Base-by-base conservation (phyloP, 2,888 invertebrate species). In the Dione juno region DNA sequence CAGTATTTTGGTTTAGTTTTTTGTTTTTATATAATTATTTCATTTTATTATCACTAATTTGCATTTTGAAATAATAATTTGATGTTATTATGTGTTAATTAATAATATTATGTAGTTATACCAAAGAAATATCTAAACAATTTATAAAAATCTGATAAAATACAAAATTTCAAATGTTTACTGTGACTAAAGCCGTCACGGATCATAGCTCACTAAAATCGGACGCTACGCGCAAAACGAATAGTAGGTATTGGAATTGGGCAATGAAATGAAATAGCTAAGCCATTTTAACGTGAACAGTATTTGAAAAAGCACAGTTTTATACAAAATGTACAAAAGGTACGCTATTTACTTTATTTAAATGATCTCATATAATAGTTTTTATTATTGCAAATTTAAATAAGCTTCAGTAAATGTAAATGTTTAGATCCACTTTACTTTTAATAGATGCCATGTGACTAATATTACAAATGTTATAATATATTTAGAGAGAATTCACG, bases 191-290 rank as follows among this genome's bases (percentile, higher is more conserved):
- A 63, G 52, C 65, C 65, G 75, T 74, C 69, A 74, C 74, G 72
- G 73, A 71, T 75, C 73, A 77, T 70, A 73, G 72, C 70, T 73
- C 73, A 75, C 74, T 75, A 69, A 64, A 72, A 68, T 53, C 69
- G 59, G 69, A 65, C 61, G 67, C 54, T 37, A 54, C 57, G 64
- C 48, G 59, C 66, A 67, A 59, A 57, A 69, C 61, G 54, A 66
- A 59, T 53, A 65, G 64, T 61, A 61, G 43, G 59, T 72, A 73
- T 76, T 71, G 73, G 69, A 67, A 72, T 71, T 70, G 69, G 69
- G 70, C 74, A 78, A 76, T 68, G 67, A 66, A 73, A 71, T 71
- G 70, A 70, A 63, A 73, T 67, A 67, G 61, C 54, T 43, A 63
- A 66, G 50, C 57, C 45, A 53, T 67, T 67, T 64, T 72, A 43